A percentile compares a stretch with the other conserved stretches of the same genome.
Evolutionary conservation across 2,888 invertebrate species (phyloP).

Genomic region (Cerastoderma edule): DNA sequence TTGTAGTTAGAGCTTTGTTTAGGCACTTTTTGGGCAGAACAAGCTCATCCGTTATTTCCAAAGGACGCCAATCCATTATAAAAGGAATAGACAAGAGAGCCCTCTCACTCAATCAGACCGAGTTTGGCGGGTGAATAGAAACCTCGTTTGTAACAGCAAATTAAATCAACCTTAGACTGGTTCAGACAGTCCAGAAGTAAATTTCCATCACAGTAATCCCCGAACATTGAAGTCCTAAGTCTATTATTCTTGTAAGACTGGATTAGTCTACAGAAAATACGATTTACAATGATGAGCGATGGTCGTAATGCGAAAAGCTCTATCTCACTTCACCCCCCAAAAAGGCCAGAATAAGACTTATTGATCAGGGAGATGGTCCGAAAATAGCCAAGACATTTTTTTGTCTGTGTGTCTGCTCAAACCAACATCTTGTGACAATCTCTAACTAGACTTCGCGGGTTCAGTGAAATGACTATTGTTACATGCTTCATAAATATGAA

Average conservation of each 20-base stretch:
- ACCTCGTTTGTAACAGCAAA: slow-evolving; percentile 26
- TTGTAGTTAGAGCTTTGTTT: too few relatives aligned
- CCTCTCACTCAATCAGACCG: slow-evolving; percentile 10
- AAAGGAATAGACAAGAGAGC: background rate
- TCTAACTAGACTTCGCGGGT: too few relatives aligned
- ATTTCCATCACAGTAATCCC: slow-evolving; percentile 24
- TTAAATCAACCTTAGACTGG: slow-evolving; percentile 23
- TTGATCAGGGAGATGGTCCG: too few relatives aligned
- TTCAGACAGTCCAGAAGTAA: slow-evolving; percentile 13
- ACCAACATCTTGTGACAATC: too few relatives aligned
- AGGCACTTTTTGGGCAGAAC: too few relatives aligned
- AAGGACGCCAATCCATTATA: too few relatives aligned
- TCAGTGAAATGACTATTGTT: too few relatives aligned
- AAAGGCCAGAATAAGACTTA: too few relatives aligned
- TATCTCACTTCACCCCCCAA: background rate
- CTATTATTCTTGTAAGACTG: slow-evolving; percentile 23
- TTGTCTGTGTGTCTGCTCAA: too few relatives aligned
- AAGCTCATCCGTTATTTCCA: too few relatives aligned
- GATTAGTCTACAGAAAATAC: slow-evolving; percentile 18
- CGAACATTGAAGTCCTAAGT: slow-evolving; percentile 25
- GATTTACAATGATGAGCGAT: slow-evolving; percentile 10
- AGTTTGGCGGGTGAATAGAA: slow-evolving; percentile 3
- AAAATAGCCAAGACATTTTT: too few relatives aligned
- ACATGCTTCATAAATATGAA: too few relatives aligned
- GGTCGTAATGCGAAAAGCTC: slow-evolving; percentile 1